Base-by-base conservation (phyloP, 1,140 invertebrate genomes). In the Physella acuta region DNA sequence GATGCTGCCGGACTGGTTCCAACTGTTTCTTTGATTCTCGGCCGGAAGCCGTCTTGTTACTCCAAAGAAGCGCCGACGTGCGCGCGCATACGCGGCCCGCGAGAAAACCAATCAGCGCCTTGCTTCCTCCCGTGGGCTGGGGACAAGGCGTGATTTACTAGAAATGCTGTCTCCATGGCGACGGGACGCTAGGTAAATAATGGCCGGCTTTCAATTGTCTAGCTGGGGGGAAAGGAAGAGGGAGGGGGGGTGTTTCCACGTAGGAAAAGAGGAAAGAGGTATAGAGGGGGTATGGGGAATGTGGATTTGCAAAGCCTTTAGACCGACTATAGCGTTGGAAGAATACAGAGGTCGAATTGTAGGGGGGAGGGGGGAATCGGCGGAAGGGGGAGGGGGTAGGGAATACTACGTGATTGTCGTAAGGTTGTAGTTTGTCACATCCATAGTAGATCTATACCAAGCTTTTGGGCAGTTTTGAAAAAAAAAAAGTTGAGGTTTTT, bases 71-170 rank as follows among this genome's bases (percentile, higher is more conserved):
- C 33, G 33, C 20, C 36, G 36, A 36, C 64, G 64, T 67, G 64
- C 52, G 33, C 33, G 36, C 52, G 64, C 64, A 67, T 67, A 67
- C 34, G 49, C 3, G 8, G 64, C 64, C 37, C 31, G 52, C 64
- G 53, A 67, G 64, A 67, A 65, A 67, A 67, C 64, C 64, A 67
- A 67, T 67, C 64, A 67, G 53, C 52, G 28, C 33, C 64, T 56
- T 55, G 31, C 64, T 56, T 67, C 64, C 64, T 67, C 52, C n/a
- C n/a, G n/a, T 26, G 33, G 30, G 64, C 53, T 34, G 30, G 34
- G 31, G 55, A 67, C 64, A 56, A 56, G 64, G 64, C 64, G 64
- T 67, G 64, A 67, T 67, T 67, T 67, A 67, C 52, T 51, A 67
- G 52, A 67, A 56, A 67, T 67, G 64, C 52, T 37, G 64, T 67